These are phyloP conservation scores for Parnassius orleans DNA, from an alignment of 2,888 invertebrate species.

Conservation along the genomic window DNA sequence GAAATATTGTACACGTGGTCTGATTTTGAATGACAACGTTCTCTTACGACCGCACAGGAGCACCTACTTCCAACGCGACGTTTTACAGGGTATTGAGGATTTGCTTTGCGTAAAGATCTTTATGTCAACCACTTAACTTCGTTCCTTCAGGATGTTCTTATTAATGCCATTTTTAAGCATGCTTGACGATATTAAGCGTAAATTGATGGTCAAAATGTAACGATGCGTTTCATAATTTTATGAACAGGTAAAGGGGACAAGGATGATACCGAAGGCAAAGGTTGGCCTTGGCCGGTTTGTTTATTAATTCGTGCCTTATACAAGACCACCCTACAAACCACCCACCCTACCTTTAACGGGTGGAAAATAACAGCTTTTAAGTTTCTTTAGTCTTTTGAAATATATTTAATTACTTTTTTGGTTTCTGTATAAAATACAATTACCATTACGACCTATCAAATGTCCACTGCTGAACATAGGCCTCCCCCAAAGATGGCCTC, in stretches of 20 bases:
- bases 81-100: conserved; percentile 71
- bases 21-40: conserved; percentile 86
- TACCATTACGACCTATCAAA: too few species aligned
- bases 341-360: conserved; percentile 69
- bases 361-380: conserved; percentile 71
- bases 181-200: too few species aligned
- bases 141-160: not conserved
- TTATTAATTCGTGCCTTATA: conserved; percentile 74
- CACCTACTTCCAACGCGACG: conserved; percentile 65
- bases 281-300: conserved; percentile 72
- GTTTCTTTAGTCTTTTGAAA: conserved; percentile 55
- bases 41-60: conserved; percentile 72
- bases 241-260: conserved; percentile 52
- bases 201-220: too few species aligned
- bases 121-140: not conserved
- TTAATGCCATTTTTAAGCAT: not conserved
- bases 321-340: conserved; percentile 52
- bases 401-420: conserved; percentile 49
- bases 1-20: conserved; percentile 88
- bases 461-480: too few species aligned
- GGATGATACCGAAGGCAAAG: conserved; percentile 61
- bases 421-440: conserved; percentile 13
- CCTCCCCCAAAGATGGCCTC: too few species aligned
- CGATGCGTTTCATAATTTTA: conserved; percentile 15
- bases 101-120: conserved; percentile 48